Base-by-base conservation (phyloP, 2,797 vertebrate species). In the Lepilemur ruficaudatus region DNA sequence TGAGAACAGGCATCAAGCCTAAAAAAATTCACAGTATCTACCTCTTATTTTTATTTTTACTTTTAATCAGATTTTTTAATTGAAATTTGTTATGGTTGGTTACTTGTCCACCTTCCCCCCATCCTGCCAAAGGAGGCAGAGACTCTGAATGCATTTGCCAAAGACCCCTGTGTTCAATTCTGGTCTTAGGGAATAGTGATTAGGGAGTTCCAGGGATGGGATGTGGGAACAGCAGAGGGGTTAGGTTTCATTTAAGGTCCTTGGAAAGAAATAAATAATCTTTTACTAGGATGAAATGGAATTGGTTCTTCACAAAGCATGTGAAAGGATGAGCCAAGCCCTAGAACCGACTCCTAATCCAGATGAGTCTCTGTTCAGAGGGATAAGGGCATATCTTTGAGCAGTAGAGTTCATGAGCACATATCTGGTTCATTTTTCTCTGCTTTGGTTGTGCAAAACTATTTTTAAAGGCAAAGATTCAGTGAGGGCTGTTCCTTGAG, bases 21-120 rank as follows among this genome's bases (percentile, higher is more conserved):
- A 72, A 97, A 96, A 83, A n/a, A 84, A 82, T 87, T 91, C 80
- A 92, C 81, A 94, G 92, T 95, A 92, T 96, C 86, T 70, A 82
- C 81, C 30, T 91, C 73, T 97, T 94, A 59, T 86, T 97, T 95
- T 94, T 73, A 89, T 81, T 84, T 55, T 95, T 96, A 93, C 88
- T 52, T 97, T 93, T 94, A 93, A 96, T 93, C 72, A 70, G 72
- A 92, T 57, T 59, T 97, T 97, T 95, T 89, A 38, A 95, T 50
- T 91, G 63, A 65, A 88, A 75, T 92, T 88, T 85, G 85, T 96
- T 82, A 91, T 30, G 73, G 32, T 84, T 95, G 41, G 41, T 89
- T 97, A 94, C 85, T 94, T 84, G 52, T 94, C 75, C 65, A 93
- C 83, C 85, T 80, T 78, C 35, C 14, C 35, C 46, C 30, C 7